A percentile compares a stretch with the other conserved stretches of the same genome.
These are phyloP conservation scores for Tenthredo mesomela DNA, from an alignment of 2,888 invertebrate species.

Conservation along the genomic window DNA sequence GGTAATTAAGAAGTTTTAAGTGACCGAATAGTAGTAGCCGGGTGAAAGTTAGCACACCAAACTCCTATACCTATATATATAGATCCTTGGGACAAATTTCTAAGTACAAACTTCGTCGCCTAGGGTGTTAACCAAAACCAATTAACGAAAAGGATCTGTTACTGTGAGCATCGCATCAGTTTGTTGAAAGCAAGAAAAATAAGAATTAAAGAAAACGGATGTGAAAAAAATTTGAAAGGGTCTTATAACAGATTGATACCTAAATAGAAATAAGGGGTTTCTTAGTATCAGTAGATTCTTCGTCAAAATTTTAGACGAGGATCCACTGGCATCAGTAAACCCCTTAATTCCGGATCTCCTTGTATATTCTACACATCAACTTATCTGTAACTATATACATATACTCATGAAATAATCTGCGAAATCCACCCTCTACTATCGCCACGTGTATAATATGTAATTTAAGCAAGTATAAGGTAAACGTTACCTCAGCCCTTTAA, in stretches of 20 bases:
- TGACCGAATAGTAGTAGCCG: conserved; percentile 8
- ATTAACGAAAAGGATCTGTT: neutral
- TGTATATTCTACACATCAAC: too few species aligned
- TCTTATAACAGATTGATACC: too few species aligned
- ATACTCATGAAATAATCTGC: too few species aligned
- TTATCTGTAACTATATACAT: neutral
- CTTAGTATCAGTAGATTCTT: too few species aligned
- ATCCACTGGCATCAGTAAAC: too few species aligned
- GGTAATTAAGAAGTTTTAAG: conserved; percentile 48
- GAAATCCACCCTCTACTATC: neutral
- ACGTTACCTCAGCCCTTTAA: neutral
- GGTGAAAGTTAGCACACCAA: conserved; percentile 19
- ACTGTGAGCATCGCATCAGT: neutral
- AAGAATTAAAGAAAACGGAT: neutral
- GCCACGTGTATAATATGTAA: too few species aligned
- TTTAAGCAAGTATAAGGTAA: neutral
- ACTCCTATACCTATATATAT: neutral
- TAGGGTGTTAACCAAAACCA: neutral
- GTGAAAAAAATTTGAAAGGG: neutral
- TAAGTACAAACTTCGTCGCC: conserved; percentile 11
- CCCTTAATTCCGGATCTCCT: too few species aligned
- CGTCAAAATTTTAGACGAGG: too few species aligned
- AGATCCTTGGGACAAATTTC: neutral
- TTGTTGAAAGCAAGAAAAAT: neutral
- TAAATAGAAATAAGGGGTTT: too few species aligned